Evolutionary conservation across 2,888 invertebrate genomes (phyloP), one percentile per base, ranked within the genome.

Genomic region (Drosophila robusta): DNA sequence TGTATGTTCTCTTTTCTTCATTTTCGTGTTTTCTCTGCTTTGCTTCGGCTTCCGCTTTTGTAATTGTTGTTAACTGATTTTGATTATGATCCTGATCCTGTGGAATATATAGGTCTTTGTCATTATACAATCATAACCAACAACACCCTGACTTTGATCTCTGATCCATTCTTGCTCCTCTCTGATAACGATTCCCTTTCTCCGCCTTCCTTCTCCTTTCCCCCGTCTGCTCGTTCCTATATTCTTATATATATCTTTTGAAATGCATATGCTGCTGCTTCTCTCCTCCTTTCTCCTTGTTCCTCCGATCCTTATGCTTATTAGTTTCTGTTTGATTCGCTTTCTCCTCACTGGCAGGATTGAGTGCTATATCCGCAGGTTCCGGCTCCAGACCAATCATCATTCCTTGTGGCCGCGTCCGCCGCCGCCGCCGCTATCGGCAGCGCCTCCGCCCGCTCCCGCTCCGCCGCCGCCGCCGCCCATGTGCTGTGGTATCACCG

Each of bases 401-500:
- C 74, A 75, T 29, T 66, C 65, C 60, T 58, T 70, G 6, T 81
- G 42, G 4, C 54, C 55, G 12, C 42, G 29, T 29, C 29, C 46
- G 7, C 22, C 54, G n/a, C 11, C 47, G 1, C 36, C 45, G 7
- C 56, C 72, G 29, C 29, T 29, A 8, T 29, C 29, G 9, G 29
- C 9, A 29, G 29, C 29, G 29, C 74, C 69, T 14, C 65, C 69
- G 1, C 67, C 57, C n/a, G n/a, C n/a, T 4, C 47, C 51, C 5
- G 54, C 55, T 0, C 56, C 41, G 0, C 49, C 63, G 60, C 83
- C 69, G 0, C 55, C 46, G 0, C 45, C 18, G 1, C 68, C 72
- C 85, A 90, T 91, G 49, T 91, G 91, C 65, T 96, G 96, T 11
- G 96, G 96, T 86, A 96, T 96, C 56, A 97, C 96, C 0, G 96